Conservation (phyloP, 30 jellyfish, hydroid and myxozoan genomes). For the Sanderia malayensis region DNA sequence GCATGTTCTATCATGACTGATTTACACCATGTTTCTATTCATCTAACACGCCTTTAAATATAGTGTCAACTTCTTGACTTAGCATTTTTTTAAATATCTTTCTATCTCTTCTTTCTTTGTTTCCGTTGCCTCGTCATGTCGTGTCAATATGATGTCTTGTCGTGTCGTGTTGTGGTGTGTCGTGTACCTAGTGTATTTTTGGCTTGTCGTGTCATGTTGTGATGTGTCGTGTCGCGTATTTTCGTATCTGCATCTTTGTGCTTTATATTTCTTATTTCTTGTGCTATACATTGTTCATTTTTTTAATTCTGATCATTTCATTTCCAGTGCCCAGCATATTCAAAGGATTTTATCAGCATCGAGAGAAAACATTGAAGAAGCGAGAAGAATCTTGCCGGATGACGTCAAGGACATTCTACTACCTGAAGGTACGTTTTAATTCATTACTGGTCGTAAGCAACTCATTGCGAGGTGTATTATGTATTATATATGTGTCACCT, state of each 20-base stretch:
- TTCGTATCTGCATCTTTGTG: not conserved
- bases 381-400: constrained; percentile 65
- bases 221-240: not conserved
- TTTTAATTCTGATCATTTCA: not conserved
- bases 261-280: too few relatives aligned
- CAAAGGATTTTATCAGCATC: constrained; percentile 60
- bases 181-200: not conserved
- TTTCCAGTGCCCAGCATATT: constrained; percentile 50
- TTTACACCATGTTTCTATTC: too few relatives aligned
- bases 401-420: constrained; percentile 65
- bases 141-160: not conserved
- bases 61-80: too few relatives aligned
- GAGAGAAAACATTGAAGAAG: constrained; percentile 63
- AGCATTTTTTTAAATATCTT: too few relatives aligned
- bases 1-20: too few relatives aligned
- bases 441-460: too few relatives aligned
- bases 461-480: too few relatives aligned
- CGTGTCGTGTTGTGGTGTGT: not conserved
- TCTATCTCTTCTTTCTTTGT: too few relatives aligned
- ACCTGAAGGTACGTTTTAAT: constrained; percentile 82
- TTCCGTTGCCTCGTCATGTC: not conserved
- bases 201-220: constrained; percentile 1
- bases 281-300: too few relatives aligned
- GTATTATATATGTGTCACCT: too few relatives aligned
- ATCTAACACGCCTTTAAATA: too few relatives aligned